phyloP scores from a whole-genome alignment of 2,797 vertebrate species.

The Lepus townsendii region DNA sequence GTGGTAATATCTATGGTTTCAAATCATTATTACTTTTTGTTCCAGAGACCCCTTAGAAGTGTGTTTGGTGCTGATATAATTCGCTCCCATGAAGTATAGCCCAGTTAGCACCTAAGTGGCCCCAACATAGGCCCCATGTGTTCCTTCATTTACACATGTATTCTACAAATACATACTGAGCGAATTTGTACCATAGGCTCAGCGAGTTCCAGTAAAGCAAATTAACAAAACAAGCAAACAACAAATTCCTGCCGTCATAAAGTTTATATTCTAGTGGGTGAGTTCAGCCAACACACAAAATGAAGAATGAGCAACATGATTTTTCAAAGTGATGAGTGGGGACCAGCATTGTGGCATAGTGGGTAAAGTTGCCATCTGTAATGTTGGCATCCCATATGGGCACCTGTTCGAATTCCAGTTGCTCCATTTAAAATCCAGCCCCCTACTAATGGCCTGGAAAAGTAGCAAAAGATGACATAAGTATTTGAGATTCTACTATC shows the following conservation, averaged over 20 bases:
- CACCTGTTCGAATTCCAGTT: too few species aligned
- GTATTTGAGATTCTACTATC: too few species aligned
- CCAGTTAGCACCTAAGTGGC: not conserved
- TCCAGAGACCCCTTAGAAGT: not conserved
- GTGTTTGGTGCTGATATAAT: not conserved
- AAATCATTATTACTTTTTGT: not conserved
- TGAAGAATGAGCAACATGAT: not conserved
- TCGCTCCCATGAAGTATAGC: not conserved
- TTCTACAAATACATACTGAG: not conserved
- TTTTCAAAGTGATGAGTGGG: not conserved
- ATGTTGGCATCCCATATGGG: too few species aligned
- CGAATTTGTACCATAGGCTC: fast-evolving
- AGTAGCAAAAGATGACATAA: too few species aligned
- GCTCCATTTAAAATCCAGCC: too few species aligned
- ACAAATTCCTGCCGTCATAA: not conserved
- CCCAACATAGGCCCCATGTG: too few species aligned
- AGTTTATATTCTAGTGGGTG: not conserved
- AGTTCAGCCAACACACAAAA: not conserved
- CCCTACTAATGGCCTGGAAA: too few species aligned
- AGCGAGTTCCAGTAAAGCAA: not conserved
- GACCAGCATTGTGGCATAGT: too few species aligned
- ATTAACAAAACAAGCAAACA: not conserved
- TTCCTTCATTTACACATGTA: not conserved
- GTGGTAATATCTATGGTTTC: not conserved
- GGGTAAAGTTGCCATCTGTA: too few species aligned